Percentiles rank a stretch among this genome's conserved stretches.
Conservation (phyloP, 2,797 vertebrate species). For the Lemur catta region DNA sequence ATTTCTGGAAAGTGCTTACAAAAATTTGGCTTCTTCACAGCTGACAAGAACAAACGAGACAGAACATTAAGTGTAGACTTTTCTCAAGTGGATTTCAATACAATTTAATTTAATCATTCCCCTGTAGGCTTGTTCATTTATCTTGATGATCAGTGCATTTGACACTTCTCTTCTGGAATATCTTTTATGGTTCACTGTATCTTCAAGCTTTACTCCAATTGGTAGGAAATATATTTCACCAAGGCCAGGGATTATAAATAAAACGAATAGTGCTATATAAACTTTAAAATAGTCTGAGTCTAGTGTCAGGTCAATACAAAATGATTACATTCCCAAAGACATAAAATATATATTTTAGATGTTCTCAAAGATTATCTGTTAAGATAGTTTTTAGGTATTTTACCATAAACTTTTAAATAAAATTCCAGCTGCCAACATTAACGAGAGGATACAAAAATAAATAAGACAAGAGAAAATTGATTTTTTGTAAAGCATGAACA, state of each 20-base stretch:
- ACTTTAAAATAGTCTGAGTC: conserved; percentile 30
- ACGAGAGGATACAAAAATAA: neutral
- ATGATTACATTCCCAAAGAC: neutral
- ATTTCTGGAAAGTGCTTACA: conserved; percentile 62
- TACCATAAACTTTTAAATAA: neutral
- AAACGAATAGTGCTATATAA: neutral
- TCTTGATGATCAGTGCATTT: conserved; percentile 59
- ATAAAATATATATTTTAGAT: neutral
- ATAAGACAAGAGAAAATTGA: neutral
- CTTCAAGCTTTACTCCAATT: conserved; percentile 48
- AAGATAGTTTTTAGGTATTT: neutral
- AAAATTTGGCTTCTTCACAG: conserved; percentile 34
- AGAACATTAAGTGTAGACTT: conserved; percentile 27
- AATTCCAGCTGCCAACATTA: neutral
- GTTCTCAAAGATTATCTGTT: neutral
- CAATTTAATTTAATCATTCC: conserved; percentile 62
- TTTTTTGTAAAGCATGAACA: neutral
- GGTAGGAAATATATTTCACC: neutral
- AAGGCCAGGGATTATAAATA: conserved; percentile 17
- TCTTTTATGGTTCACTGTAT: conserved; percentile 35
- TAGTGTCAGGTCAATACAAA: neutral
- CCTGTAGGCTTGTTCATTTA: conserved; percentile 62
- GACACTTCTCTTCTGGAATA: conserved; percentile 49
- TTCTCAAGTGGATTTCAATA: conserved; percentile 52
- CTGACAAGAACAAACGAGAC: conserved; percentile 43